Evolutionary conservation across 2,797 vertebrate species (phyloP), one percentile per base, ranked within the genome.

Genomic region (Phrynocephalus guinanensis): DNA sequence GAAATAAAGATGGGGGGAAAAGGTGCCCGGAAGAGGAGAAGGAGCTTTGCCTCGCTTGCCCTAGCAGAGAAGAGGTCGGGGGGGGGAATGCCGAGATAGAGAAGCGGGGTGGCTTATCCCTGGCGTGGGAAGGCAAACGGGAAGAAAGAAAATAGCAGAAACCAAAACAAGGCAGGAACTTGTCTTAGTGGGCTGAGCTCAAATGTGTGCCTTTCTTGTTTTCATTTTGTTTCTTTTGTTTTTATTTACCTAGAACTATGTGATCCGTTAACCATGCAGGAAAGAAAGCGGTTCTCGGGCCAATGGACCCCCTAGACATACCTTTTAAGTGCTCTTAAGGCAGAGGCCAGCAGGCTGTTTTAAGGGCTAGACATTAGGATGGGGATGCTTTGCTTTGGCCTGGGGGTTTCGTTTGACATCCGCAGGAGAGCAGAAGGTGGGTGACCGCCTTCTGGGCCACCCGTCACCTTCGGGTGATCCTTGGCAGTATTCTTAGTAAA

Each of bases 371-470:
- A 92, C 92, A 91, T 33, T 33, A 33, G 33, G 33, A 33, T 33
- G 33, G 88, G 85, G 92, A 84, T 83, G 79, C 30, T 84, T 44
- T 87, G 84, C 56, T 60, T 60, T 63, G 83, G 88, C 96, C 91
- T 87, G 92, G 90, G 90, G 75, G 89, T 84, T 89, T 88, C 72
- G 92, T 92, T 24, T 56, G 52, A 13, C 52, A 94, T 95, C 91
- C 84, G 56, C 24, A 33, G 75, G 89, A 84, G 93, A 91, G 93
- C 94, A 92, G 93, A 88, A 92, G 91, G 93, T 94, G 96, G 94
- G 95, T 93, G 80, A 92, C 92, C 94, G 91, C 89, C 81, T 94
- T 94, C 87, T 63, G 93, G 96, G 93, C 86, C 90, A 84, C 86
- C 89, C 33, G 44, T 30, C 18, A 44, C 60, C 11, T 24, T 33